Conservation (phyloP, 2,888 invertebrate genomes). For the Octonoba sinensis region DNA sequence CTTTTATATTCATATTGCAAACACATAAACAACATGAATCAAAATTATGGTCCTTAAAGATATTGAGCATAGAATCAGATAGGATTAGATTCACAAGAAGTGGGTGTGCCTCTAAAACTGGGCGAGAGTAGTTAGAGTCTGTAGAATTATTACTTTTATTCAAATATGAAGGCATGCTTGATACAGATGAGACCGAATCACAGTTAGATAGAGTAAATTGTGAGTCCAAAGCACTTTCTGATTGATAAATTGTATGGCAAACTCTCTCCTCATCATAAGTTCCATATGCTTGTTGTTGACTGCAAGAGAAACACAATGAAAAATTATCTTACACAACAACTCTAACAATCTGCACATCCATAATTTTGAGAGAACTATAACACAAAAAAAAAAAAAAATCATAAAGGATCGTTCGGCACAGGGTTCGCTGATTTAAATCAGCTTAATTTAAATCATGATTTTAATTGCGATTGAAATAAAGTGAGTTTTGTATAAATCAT, state of each 20-base stretch:
- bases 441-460: no score
- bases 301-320: slow-evolving; percentile 12
- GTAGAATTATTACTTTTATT: slow-evolving; percentile 78
- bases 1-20: slow-evolving; percentile 95
- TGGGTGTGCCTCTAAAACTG: slow-evolving; percentile 83
- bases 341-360: no score
- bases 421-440: no score
- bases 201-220: slow-evolving; percentile 73
- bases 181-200: slow-evolving; percentile 83
- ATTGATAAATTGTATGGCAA: slow-evolving; percentile 26
- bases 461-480: no score
- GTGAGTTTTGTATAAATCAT: no score
- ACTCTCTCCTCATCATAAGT: slow-evolving; percentile 33
- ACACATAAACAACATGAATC: slow-evolving; percentile 98
- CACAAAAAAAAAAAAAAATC: no score
- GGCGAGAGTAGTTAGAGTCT: slow-evolving; percentile 70
- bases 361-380: no score
- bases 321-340: no score
- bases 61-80: slow-evolving; percentile 94
- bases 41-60: slow-evolving; percentile 98
- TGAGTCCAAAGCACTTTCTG: slow-evolving; percentile 68
- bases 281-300: slow-evolving; percentile 17
- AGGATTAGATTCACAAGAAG: slow-evolving; percentile 88
- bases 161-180: slow-evolving; percentile 78
- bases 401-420: no score